These are phyloP conservation scores for Drosophila macrospina DNA, from an alignment of 2,888 invertebrate species.

Conservation along the genomic window DNA sequence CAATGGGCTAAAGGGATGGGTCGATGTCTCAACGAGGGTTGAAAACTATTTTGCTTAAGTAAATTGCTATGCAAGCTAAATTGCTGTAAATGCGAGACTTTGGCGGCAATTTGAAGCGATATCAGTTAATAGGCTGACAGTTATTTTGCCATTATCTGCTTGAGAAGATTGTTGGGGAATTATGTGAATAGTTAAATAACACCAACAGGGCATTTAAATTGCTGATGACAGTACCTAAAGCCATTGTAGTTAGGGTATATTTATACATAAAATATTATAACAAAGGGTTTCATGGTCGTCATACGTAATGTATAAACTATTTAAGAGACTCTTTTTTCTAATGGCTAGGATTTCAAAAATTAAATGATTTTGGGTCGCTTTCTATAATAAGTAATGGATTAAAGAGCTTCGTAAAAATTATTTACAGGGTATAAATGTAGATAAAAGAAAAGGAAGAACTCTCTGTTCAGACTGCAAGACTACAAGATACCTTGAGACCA, in stretches of 20 bases:
- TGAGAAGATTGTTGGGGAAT: conserved; percentile 1
- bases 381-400: not conserved
- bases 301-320: conserved; percentile 1
- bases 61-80: conserved; percentile 42
- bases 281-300: conserved; percentile 17
- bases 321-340: conserved; percentile 1
- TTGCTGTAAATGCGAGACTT: conserved; percentile 44
- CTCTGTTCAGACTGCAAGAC: too few species aligned
- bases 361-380: not conserved
- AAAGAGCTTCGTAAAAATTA: not conserved
- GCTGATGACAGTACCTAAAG: conserved; percentile 12
- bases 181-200: conserved; percentile 9
- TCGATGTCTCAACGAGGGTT: not conserved
- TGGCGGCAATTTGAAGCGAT: conserved; percentile 34
- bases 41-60: conserved; percentile 42
- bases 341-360: not conserved
- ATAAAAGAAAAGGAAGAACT: too few species aligned
- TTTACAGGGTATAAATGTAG: too few species aligned
- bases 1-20: not conserved
- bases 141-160: conserved; percentile 7
- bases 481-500: too few species aligned
- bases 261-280: conserved; percentile 10
- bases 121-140: conserved; percentile 43
- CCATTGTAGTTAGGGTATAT: conserved; percentile 4
- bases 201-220: conserved; percentile 13